A percentile compares a stretch with the other conserved stretches of the same genome.
Conservation (phyloP, 2,797 vertebrate genomes). For the Cryptoprocta ferox region DNA sequence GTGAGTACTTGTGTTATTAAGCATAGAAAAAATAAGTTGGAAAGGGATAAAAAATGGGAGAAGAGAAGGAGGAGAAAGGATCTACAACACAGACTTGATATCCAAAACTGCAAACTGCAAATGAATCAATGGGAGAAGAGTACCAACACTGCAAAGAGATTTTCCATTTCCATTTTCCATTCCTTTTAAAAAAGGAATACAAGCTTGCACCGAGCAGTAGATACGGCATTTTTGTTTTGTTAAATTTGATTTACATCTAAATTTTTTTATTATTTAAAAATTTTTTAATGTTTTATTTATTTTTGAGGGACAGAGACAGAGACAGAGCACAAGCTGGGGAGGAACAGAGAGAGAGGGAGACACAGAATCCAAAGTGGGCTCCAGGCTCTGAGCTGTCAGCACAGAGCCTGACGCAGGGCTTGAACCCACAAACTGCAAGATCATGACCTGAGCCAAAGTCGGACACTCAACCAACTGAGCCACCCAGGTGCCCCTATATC, state of each 20-base stretch:
- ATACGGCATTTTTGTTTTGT: background rate
- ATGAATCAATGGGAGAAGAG: fast-evolving
- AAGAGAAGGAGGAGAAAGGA: background rate
- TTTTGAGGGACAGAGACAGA: background rate
- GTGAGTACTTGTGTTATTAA: background rate
- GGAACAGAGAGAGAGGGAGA: no score
- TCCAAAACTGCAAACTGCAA: background rate
- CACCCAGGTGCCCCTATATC: background rate
- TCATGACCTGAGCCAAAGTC: background rate
- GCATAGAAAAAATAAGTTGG: background rate
- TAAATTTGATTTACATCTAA: background rate
- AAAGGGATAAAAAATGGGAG: background rate
- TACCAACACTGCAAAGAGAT: background rate
- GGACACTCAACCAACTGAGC: background rate
- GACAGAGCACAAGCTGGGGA: no score
- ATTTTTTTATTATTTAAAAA: background rate
- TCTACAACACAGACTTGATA: background rate
- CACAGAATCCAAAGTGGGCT: no score
- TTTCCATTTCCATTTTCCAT: no score
- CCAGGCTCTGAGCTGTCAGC: no score
- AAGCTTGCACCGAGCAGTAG: background rate
- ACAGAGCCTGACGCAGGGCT: background rate
- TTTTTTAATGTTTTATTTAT: background rate
- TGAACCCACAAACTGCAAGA: background rate
- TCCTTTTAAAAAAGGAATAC: background rate